These are phyloP conservation scores for Tipula confusa DNA, from an alignment of 2,888 invertebrate genomes.

Conservation along the genomic window DNA sequence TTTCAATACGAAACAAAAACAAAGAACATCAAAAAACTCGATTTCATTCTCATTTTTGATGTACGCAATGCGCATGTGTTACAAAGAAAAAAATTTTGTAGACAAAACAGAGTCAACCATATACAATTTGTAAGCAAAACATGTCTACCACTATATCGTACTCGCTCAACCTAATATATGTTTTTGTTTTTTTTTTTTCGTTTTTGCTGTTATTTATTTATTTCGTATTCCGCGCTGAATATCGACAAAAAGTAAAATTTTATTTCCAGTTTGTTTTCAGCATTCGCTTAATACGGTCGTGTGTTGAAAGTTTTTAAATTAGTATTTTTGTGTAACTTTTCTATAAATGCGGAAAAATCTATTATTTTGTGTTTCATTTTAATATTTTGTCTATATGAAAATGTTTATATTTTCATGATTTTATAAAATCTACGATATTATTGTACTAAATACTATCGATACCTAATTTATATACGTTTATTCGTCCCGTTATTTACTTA, in stretches of 20 bases:
- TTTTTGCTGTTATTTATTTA: background rate
- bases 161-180: background rate
- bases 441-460: background rate
- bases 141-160: background rate
- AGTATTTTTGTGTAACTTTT: background rate
- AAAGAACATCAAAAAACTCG: background rate
- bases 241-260: background rate
- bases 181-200: background rate
- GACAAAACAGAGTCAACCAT: background rate
- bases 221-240: slow-evolving; percentile 25
- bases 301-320: background rate
- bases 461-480: background rate
- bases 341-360: background rate
- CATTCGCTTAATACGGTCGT: background rate
- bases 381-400: background rate
- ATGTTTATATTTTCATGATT: background rate
- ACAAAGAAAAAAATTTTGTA: background rate
- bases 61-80: background rate
- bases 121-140: background rate
- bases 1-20: background rate
- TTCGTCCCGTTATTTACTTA: background rate
- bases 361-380: background rate
- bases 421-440: background rate
- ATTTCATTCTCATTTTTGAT: background rate
- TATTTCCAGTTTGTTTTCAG: slow-evolving; percentile 20